These are phyloP conservation scores for Blastomussa wellsi DNA, from an alignment of 92 coral and sea anemone species.

Conservation along the genomic window DNA sequence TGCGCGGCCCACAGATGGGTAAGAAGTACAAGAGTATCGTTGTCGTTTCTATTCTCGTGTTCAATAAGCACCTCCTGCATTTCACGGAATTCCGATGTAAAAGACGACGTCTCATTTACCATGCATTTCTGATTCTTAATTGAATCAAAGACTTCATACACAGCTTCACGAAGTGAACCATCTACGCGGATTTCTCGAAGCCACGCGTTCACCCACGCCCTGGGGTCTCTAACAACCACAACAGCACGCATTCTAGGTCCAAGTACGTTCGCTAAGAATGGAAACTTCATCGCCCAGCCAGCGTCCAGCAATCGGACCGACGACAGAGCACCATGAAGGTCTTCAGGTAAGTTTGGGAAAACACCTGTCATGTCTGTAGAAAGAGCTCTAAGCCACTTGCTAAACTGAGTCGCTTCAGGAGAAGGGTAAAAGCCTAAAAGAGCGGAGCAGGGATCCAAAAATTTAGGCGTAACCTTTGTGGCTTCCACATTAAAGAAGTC, in stretches of 20 bases:
- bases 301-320: constrained; percentile 75
- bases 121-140: constrained; percentile 47
- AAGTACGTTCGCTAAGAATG: constrained; percentile 63
- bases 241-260: constrained; percentile 65
- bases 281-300: constrained; percentile 79
- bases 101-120: constrained; percentile 28
- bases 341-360: constrained; percentile 41
- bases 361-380: constrained; percentile 51
- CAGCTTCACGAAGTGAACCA: constrained; percentile 35
- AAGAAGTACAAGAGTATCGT: constrained; percentile 47
- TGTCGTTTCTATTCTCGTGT: constrained; percentile 28
- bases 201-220: constrained; percentile 87
- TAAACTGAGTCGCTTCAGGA: not conserved
- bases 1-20: constrained; percentile 87
- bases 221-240: constrained; percentile 87
- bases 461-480: constrained; percentile 8
- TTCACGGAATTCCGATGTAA: constrained; percentile 54
- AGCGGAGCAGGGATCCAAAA: constrained; percentile 57
- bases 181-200: constrained; percentile 64
- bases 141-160: constrained; percentile 35
- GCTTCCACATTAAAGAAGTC: constrained; percentile 70
- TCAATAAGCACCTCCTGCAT: constrained; percentile 45
- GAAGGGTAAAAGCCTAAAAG: constrained; percentile 45
- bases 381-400: constrained; percentile 62
- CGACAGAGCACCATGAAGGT: constrained; percentile 67